A percentile compares a stretch with the other conserved stretches of the same genome.
These are phyloP conservation scores for Camelus bactrianus DNA, from an alignment of 2,113 vertebrate genomes.

Conservation along the genomic window DNA sequence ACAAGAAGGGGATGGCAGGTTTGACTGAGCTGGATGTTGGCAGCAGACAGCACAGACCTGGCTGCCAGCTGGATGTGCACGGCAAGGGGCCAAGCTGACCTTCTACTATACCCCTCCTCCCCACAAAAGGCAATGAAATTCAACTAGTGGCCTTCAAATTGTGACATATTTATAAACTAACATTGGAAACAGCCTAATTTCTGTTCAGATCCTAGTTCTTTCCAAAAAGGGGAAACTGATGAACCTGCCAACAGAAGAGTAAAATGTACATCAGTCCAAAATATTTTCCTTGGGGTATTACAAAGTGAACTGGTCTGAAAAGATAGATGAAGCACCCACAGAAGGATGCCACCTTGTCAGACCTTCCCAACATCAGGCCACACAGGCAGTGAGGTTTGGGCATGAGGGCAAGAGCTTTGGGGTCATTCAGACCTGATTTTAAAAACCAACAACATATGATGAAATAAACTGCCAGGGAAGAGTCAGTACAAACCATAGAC, in stretches of 20 bases:
- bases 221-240: not conserved
- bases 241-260: not conserved
- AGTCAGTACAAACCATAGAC: not conserved
- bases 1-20: not conserved
- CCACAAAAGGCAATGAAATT: not conserved
- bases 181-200: not conserved
- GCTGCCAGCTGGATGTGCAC: not conserved
- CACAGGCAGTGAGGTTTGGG: not conserved
- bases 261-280: not conserved
- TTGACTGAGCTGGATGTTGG: not conserved
- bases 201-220: not conserved
- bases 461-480: not conserved
- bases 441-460: not conserved
- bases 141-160: not conserved
- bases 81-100: not conserved
- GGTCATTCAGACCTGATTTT: not conserved
- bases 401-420: not conserved
- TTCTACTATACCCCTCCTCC: not conserved
- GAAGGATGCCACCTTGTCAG: not conserved
- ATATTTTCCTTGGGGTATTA: not conserved
- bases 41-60: not conserved
- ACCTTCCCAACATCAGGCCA: not conserved
- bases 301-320: not conserved
- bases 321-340: not conserved
- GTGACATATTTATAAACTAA: not conserved